Conservation (phyloP, 92 coral and sea anemone species). For the Blastomussa wellsi region DNA sequence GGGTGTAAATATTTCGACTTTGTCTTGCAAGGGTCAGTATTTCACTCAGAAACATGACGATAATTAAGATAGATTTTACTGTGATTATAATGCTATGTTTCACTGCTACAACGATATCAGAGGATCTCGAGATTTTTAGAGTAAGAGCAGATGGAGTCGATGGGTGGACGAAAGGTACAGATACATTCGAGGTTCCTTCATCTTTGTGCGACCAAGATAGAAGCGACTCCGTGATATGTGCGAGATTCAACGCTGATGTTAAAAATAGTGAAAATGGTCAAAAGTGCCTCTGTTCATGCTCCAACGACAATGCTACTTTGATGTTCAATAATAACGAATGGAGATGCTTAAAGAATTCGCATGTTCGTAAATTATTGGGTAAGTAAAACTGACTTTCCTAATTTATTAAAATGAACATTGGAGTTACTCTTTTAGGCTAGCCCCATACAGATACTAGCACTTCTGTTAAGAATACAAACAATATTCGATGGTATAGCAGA, state of each 20-base stretch:
- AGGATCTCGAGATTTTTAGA: conserved; percentile 5
- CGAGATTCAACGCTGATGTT: neutral
- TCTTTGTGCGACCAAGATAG: neutral
- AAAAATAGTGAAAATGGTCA: neutral
- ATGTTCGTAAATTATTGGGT: conserved; percentile 5
- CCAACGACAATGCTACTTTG: neutral
- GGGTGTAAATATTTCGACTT: neutral
- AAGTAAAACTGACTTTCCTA: neutral
- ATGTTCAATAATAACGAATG: neutral
- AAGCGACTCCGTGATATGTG: neutral
- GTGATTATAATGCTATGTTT: neutral
- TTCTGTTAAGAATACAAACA: too few relatives aligned
- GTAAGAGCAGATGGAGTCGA: neutral
- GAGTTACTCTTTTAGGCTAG: neutral
- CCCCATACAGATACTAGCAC: too few relatives aligned
- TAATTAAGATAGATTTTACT: neutral
- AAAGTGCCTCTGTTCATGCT: neutral
- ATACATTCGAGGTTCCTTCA: neutral
- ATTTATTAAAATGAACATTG: neutral
- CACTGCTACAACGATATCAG: neutral
- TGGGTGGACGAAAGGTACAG: conserved; percentile 18
- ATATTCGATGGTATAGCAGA: too few relatives aligned
- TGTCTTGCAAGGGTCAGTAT: neutral
- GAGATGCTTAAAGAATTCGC: conserved; percentile 3
- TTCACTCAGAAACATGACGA: conserved; percentile 3